Percentiles rank a stretch among this genome's conserved stretches.
phyloP scores from a whole-genome alignment of 2,113 vertebrate species.

The Cygnus buccinator region DNA sequence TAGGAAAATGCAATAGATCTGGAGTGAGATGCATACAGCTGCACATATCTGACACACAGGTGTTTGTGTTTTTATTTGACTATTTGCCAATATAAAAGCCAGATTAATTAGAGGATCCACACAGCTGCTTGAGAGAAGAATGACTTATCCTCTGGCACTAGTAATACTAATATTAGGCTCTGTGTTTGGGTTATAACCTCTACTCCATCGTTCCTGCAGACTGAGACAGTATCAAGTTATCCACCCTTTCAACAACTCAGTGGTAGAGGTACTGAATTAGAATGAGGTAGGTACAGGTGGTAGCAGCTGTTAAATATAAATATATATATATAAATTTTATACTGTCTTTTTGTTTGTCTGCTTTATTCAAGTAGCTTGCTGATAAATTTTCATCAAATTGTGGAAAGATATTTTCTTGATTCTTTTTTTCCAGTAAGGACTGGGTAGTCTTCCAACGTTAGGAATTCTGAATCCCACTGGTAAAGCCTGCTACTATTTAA shows the following conservation, averaged over 20 bases:
- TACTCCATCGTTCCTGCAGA: neutral
- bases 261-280: conserved; percentile 59
- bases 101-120: conserved; percentile 44
- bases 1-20: conserved; percentile 1
- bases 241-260: conserved; percentile 49
- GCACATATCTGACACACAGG: conserved; percentile 8
- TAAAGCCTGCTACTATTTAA: neutral
- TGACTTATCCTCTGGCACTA: conserved; percentile 16
- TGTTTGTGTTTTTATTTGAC: conserved; percentile 23
- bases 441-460: neutral
- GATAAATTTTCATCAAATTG: neutral
- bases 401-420: neutral
- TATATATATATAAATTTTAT: neutral
- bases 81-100: conserved; percentile 50
- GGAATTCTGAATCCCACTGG: neutral
- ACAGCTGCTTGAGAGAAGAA: conserved; percentile 47
- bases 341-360: neutral
- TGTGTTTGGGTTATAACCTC: conserved; percentile 20
- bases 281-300: conserved; percentile 71
- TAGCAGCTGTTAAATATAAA: conserved; percentile 68
- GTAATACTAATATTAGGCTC: conserved; percentile 13
- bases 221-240: conserved; percentile 69
- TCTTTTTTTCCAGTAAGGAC: neutral
- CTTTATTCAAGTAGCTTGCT: neutral
- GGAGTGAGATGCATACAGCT: conserved; percentile 22